phyloP scores from a whole-genome alignment of 2,113 vertebrate genomes.

The Beaufortia kweichowensis region DNA sequence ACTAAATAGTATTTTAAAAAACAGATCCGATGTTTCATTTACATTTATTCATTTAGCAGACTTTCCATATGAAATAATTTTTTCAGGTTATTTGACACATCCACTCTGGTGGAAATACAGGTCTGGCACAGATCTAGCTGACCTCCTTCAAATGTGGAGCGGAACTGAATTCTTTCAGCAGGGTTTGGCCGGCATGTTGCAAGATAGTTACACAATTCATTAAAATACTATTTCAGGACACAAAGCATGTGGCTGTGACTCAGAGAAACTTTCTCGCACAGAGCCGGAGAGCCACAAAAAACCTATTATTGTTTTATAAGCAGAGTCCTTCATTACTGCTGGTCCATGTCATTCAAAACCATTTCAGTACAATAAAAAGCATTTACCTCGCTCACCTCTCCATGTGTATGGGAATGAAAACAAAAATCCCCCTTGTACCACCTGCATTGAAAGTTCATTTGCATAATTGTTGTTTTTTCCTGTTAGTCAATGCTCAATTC shows the following conservation, averaged over 20 bases:
- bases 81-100: background rate
- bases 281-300: conserved; percentile 38
- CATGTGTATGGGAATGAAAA: conserved; percentile 38
- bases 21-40: too few species aligned
- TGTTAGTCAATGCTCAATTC: background rate
- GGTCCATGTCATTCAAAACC: conserved; percentile 41
- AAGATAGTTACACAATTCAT: conserved; percentile 54
- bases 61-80: background rate
- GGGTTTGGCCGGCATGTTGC: conserved; percentile 35
- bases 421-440: conserved; percentile 16
- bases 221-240: conserved; percentile 52
- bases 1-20: too few species aligned
- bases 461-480: conserved; percentile 41
- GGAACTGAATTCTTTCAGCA: background rate
- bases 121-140: conserved; percentile 8
- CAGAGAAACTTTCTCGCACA: conserved; percentile 35
- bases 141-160: conserved; percentile 33
- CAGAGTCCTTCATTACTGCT: conserved; percentile 45
- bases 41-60: too few species aligned
- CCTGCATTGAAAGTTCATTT: conserved; percentile 34
- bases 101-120: background rate
- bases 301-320: conserved; percentile 43
- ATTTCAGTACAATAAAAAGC: conserved; percentile 41
- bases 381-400: conserved; percentile 44
- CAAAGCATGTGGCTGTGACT: conserved; percentile 46